These are phyloP conservation scores for Spermophilus dauricus DNA, from an alignment of 2,113 vertebrate genomes.

Conservation along the genomic window DNA sequence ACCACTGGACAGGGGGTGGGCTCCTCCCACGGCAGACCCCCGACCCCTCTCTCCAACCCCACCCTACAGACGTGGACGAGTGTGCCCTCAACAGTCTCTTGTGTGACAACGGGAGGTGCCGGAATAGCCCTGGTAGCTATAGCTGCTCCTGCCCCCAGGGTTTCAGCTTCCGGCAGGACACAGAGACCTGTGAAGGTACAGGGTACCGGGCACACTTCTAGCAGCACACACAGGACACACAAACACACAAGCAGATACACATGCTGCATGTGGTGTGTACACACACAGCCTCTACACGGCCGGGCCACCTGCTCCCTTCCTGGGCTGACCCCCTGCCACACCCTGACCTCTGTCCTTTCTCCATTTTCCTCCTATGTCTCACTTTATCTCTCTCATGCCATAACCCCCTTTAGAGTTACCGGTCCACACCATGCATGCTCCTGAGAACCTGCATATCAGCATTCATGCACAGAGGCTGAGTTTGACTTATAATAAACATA, in stretches of 20 bases:
- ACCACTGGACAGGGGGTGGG: accelerated
- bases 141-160: constrained; percentile 96
- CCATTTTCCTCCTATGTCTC: not conserved
- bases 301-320: not conserved
- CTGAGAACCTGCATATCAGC: accelerated
- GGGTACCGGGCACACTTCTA: accelerated
- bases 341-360: not conserved
- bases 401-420: not conserved
- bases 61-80: constrained; percentile 93
- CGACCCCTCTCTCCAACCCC: not conserved
- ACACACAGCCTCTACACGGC: too few relatives aligned
- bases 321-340: too few relatives aligned
- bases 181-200: constrained; percentile 95
- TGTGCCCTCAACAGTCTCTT: constrained; percentile 94
- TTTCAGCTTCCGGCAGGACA: constrained; percentile 94
- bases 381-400: not conserved
- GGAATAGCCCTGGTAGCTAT: constrained; percentile 96
- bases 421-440: accelerated
- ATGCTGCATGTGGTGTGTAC: too few relatives aligned
- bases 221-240: too few relatives aligned
- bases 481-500: not conserved
- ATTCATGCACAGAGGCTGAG: accelerated
- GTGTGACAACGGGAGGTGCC: constrained; percentile 95
- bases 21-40: accelerated
- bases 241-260: not conserved